Evolutionary conservation across 2,797 vertebrate species (phyloP), one percentile per base, ranked within the genome.

Genomic region (Coilia nasus): DNA sequence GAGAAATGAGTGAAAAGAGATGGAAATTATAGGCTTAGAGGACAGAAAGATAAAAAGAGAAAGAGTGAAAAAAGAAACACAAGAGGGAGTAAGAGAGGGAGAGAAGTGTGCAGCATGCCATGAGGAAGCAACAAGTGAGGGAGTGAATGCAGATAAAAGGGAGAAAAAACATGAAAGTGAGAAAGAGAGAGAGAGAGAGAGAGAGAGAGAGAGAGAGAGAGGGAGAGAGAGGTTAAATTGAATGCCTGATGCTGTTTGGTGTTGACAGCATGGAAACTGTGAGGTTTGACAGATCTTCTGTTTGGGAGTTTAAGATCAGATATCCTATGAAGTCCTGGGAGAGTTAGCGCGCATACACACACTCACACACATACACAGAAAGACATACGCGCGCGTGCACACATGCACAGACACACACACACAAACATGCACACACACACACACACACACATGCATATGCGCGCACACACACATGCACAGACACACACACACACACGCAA

Each of bases 181-280:
- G 57, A 59, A 11, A 3, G 57, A 19, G 57, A 19, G 57, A 59
- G 17, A 59, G 17, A 59, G 57, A 59, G 57, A 21, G 57, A 21
- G 57, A 21, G 57, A 21, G 14, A 21, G 57, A 21, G 14, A 0
- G 57, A 21, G 57, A 21, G 57, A 21, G n/a, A 21, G 57, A 35
- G 31, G 82, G 19, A 35, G 82, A 82, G 80, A 31, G 54, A 78
- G 31, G 54, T 54, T 54, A 80, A 64, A 25, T 91, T 91, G 93
- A 93, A 89, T 88, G 92, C 90, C 91, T 91, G 91, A 91, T 75
- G 85, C 87, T 86, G 88, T 82, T 90, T 78, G 82, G 83, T 92
- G 90, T 91, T 94, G 93, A 94, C 92, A 91, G 90, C 87, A 95
- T 94, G 93, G 93, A 95, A 94, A 95, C 87, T 91, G 85, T 86